Conservation (phyloP, 2,888 invertebrate genomes). For the Merodon equestris region DNA sequence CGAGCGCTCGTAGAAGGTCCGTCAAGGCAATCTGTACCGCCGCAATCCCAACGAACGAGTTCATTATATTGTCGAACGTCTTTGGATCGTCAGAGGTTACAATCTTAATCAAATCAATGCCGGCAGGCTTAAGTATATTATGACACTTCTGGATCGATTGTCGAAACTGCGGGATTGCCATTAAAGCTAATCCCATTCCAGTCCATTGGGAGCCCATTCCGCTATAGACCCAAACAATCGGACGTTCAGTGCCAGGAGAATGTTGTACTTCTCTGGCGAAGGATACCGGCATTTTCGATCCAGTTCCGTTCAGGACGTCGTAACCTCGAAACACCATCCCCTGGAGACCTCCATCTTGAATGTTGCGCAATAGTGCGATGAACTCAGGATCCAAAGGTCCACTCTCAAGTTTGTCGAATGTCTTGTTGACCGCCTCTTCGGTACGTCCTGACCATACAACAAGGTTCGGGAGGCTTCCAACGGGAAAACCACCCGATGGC, state of each 20-base stretch:
- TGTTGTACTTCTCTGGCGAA: constrained; percentile 81
- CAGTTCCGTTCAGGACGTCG: constrained; percentile 77
- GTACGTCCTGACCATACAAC: constrained; percentile 88
- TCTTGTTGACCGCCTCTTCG: constrained; percentile 83
- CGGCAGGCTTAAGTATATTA: constrained; percentile 81
- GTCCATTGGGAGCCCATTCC: constrained; percentile 94
- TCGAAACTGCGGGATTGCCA: constrained; percentile 86
- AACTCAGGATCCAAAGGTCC: constrained; percentile 82
- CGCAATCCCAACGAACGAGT: constrained; percentile 86
- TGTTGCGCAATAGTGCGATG: constrained; percentile 80
- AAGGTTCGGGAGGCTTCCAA: constrained; percentile 84
- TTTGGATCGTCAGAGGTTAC: constrained; percentile 82
- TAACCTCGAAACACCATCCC: constrained; percentile 87
- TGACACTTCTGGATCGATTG: constrained; percentile 83
- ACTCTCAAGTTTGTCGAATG: constrained; percentile 82
- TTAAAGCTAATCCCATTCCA: constrained; percentile 88
- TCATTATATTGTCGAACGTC: constrained; percentile 83
- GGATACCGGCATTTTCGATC: constrained; percentile 70
- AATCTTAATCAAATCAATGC: constrained; percentile 82
- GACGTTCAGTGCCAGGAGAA: constrained; percentile 82
- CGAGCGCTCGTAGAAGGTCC: constrained; percentile 82
- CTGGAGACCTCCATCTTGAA: constrained; percentile 80
- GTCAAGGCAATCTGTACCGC: constrained; percentile 82
- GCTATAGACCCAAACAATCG: constrained; percentile 93
- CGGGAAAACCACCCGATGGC: constrained; percentile 80